Percentiles rank a stretch among this genome's conserved stretches.
These are phyloP conservation scores for Turritopsis dohrnii DNA, from an alignment of 30 jellyfish, hydroid and myxozoan genomes.

Conservation along the genomic window DNA sequence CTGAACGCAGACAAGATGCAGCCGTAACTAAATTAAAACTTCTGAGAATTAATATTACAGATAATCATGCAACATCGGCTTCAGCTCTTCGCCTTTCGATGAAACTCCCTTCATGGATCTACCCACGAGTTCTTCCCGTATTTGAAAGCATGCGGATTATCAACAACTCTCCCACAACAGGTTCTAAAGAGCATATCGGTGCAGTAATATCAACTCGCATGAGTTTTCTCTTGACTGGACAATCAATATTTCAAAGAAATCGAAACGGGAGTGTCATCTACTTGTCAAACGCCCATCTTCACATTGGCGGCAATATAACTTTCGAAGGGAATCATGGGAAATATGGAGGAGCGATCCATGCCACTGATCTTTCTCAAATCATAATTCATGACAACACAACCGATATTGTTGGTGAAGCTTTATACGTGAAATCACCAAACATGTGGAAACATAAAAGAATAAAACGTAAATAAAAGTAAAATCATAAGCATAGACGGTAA, in stretches of 20 bases:
- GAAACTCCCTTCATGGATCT: slow-evolving; percentile 36
- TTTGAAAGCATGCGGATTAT: slow-evolving; percentile 21
- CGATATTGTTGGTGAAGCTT: slow-evolving; percentile 53
- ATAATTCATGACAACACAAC: slow-evolving; percentile 32
- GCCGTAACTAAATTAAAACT: slow-evolving; percentile 30
- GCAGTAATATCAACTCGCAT: slow-evolving; percentile 45
- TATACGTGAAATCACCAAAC: slow-evolving; percentile 48
- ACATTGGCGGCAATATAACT: slow-evolving; percentile 35
- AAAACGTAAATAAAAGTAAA: no score
- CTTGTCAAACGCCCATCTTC: slow-evolving; percentile 36
- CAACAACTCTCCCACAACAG: slow-evolving; percentile 32
- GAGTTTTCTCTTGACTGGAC: slow-evolving; percentile 39
- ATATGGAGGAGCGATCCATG: slow-evolving; percentile 48
- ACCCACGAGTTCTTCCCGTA: slow-evolving; percentile 33
- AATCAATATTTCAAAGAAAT: slow-evolving; percentile 13
- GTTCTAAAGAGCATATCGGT: slow-evolving; percentile 55
- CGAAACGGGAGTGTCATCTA: slow-evolving; percentile 50
- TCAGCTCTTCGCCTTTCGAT: slow-evolving; percentile 50
- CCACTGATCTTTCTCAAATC: slow-evolving; percentile 44
- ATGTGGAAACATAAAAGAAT: no score
- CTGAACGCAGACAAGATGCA: slow-evolving; percentile 20
- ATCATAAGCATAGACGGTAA: no score
- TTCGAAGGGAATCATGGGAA: slow-evolving; percentile 27
- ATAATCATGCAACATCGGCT: slow-evolving; percentile 45
- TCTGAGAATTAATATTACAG: slow-evolving; percentile 27